These are phyloP conservation scores for Saccostrea echinata DNA, from an alignment of 1,140 invertebrate genomes.

Conservation along the genomic window DNA sequence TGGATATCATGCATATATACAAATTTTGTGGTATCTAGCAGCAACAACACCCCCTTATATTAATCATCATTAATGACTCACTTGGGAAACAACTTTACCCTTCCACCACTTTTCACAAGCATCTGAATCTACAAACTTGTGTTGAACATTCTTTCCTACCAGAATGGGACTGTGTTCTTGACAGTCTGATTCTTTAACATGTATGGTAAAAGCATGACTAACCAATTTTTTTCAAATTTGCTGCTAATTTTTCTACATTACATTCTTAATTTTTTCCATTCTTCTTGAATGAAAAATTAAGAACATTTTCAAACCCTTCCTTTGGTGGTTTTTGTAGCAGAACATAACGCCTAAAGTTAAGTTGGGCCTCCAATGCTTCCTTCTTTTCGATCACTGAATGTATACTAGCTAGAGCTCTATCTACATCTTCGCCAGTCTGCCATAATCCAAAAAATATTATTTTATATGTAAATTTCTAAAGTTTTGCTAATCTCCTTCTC, in stretches of 20 bases:
- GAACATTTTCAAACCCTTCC: constrained; percentile 24
- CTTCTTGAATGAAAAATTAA: constrained; percentile 30
- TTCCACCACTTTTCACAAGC: too few species aligned
- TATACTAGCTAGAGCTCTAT: constrained; percentile 15
- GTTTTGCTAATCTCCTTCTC: not conserved
- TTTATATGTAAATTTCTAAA: not conserved
- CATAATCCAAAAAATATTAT: not conserved
- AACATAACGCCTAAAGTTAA: constrained; percentile 17
- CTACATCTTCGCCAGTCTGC: not conserved
- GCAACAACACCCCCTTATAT: not conserved
- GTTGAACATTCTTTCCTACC: too few species aligned
- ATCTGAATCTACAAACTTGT: too few species aligned
- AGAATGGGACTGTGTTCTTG: too few species aligned
- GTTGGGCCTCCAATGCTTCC: not conserved
- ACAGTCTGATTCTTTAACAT: not conserved
- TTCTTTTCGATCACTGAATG: not conserved
- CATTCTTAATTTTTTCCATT: constrained; percentile 27
- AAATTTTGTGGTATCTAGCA: not conserved
- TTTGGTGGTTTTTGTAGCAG: not conserved
- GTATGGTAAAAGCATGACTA: not conserved
- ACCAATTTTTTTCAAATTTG: constrained; percentile 25
- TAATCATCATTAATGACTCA: not conserved
- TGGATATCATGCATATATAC: constrained; percentile 6
- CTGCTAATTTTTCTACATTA: constrained; percentile 4
- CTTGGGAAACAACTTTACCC: too few species aligned